A percentile compares a stretch with the other conserved stretches of the same genome.
These are phyloP conservation scores for Anolis apletophallus DNA, from an alignment of 2,797 vertebrate species.

Conservation along the genomic window DNA sequence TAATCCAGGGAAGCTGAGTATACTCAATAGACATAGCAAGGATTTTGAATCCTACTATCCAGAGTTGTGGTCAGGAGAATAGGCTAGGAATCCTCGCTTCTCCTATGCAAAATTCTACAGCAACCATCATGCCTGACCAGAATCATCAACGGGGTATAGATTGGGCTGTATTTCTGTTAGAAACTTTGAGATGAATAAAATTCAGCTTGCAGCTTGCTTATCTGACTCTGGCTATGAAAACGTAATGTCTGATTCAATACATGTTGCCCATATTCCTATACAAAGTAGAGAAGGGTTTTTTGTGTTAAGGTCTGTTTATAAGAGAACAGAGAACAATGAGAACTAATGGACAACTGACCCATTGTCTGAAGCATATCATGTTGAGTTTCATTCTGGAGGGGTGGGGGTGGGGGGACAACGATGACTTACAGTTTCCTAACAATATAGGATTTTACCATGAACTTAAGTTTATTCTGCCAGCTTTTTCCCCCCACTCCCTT, in stretches of 20 bases:
- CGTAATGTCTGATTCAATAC: not conserved
- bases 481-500: not conserved
- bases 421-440: not conserved
- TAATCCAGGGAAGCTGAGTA: no score
- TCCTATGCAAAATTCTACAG: not conserved
- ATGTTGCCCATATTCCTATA: not conserved
- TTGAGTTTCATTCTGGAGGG: not conserved
- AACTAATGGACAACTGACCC: not conserved
- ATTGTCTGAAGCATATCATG: not conserved
- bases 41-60: not conserved
- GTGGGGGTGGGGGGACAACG: no score
- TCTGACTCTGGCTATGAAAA: not conserved
- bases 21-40: no score
- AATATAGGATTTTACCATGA: not conserved
- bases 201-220: not conserved
- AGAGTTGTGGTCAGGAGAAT: not conserved
- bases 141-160: not conserved
- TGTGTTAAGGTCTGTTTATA: not conserved
- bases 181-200: slow-evolving; percentile 7
- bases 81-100: no score
- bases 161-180: not conserved
- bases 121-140: not conserved
- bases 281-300: not conserved
- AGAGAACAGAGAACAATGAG: not conserved
- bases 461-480: not conserved